Percentiles rank a stretch among this genome's conserved stretches.
Evolutionary conservation across 1,140 invertebrate genomes (phyloP).

Genomic region (Agraylea sexmaculata): DNA sequence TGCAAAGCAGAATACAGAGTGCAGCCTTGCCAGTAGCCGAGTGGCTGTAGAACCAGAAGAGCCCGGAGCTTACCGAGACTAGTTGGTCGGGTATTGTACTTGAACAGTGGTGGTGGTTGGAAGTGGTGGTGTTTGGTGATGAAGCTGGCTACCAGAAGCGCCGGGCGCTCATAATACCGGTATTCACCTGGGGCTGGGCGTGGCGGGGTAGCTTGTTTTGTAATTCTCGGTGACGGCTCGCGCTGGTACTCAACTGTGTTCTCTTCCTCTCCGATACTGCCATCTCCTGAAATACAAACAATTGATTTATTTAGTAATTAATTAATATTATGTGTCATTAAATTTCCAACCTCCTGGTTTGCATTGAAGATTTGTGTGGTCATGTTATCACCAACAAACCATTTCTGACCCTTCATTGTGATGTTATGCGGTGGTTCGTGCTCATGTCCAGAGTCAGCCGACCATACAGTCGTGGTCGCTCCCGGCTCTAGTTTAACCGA

Average conservation of each 20-base stretch:
- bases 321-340: too few species aligned
- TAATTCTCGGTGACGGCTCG: conserved; percentile 57
- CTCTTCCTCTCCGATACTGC: conserved; percentile 53
- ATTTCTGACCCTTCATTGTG: conserved; percentile 89
- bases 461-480: conserved; percentile 69
- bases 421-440: conserved; percentile 81
- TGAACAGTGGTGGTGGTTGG: too few species aligned
- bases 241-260: conserved; percentile 50
- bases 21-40: too few species aligned
- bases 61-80: too few species aligned
- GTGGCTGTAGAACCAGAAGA: too few species aligned
- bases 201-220: conserved; percentile 38
- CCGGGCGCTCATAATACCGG: too few species aligned
- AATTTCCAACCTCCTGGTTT: conserved; percentile 59
- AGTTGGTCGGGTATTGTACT: too few species aligned
- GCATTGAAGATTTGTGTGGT: conserved; percentile 61
- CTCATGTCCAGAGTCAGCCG: conserved; percentile 56
- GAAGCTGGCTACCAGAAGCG: too few species aligned
- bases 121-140: too few species aligned
- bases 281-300: conserved; percentile 43
- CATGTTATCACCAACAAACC: conserved; percentile 72
- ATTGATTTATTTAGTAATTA: too few species aligned
- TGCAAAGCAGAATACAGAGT: too few species aligned
- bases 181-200: too few species aligned
- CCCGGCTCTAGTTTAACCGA: conserved; percentile 69